These are phyloP conservation scores for Leptoclinus maculatus DNA, from an alignment of 2,797 vertebrate genomes.

Conservation along the genomic window DNA sequence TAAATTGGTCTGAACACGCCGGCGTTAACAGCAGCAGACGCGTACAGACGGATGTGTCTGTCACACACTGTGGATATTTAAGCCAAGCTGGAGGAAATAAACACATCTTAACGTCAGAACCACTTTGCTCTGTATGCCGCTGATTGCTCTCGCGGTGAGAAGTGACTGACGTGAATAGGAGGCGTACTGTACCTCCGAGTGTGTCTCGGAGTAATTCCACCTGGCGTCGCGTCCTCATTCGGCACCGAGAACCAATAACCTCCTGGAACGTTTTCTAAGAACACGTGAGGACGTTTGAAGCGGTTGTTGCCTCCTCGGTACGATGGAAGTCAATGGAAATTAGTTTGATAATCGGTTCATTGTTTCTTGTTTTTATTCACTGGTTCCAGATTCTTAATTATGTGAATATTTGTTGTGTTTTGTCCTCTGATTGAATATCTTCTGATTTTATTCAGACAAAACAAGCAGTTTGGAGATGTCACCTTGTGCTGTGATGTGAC, in stretches of 20 bases:
- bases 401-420: neutral
- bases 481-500: neutral
- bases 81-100: constrained; percentile 38
- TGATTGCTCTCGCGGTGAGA: constrained; percentile 36
- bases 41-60: constrained; percentile 32
- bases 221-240: constrained; percentile 13
- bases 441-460: neutral
- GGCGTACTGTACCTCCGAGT: constrained; percentile 18
- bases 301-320: neutral
- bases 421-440: neutral
- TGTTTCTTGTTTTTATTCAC: neutral
- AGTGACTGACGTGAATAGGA: constrained; percentile 48
- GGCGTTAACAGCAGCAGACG: neutral
- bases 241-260: neutral
- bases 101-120: constrained; percentile 37
- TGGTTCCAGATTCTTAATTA: neutral
- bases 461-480: no score
- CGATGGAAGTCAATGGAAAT: neutral
- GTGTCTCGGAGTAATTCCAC: constrained; percentile 21
- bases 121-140: constrained; percentile 42
- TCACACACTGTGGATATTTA: constrained; percentile 27
- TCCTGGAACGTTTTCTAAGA: no score
- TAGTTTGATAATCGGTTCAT: neutral
- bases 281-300: neutral
- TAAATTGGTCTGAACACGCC: constrained; percentile 54